A percentile compares a stretch with the other conserved stretches of the same genome.
Conservation (phyloP, 2,797 vertebrate genomes). For the Ctenochaetus hawaiiensis region DNA sequence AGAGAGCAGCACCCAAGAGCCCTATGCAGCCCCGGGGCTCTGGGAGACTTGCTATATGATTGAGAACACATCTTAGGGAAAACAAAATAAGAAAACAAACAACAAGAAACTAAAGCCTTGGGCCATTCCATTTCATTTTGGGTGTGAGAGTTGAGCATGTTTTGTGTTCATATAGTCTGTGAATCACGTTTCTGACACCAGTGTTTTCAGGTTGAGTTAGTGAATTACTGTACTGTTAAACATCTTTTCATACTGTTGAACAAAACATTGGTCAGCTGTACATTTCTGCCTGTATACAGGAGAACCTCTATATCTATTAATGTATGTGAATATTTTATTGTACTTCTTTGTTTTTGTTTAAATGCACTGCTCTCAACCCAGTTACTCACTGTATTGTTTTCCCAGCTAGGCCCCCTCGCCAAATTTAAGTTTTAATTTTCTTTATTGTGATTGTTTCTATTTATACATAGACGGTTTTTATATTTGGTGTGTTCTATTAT, state of each 20-base stretch:
- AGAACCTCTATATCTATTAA: constrained; percentile 60
- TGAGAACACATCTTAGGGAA: constrained; percentile 46
- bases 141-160: constrained; percentile 48
- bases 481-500: constrained; percentile 68
- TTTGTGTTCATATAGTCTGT: constrained; percentile 44
- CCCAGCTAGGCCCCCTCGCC: constrained; percentile 24
- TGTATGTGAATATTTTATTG: constrained; percentile 80
- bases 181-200: constrained; percentile 56
- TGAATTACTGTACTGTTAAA: constrained; percentile 67
- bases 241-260: constrained; percentile 62
- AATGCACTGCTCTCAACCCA: constrained; percentile 80
- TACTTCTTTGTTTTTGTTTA: constrained; percentile 68
- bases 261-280: constrained; percentile 65
- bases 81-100: constrained; percentile 32
- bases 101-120: constrained; percentile 54
- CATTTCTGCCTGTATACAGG: constrained; percentile 67
- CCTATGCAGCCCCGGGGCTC: constrained; percentile 6
- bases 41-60: constrained; percentile 47
- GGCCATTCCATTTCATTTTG: constrained; percentile 80
- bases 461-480: constrained; percentile 76
- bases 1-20: constrained; percentile 38
- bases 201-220: constrained; percentile 66
- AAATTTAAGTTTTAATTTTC: constrained; percentile 51
- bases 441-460: constrained; percentile 74
- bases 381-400: constrained; percentile 74